A percentile compares a stretch with the other conserved stretches of the same genome.
Conservation (phyloP, 2,888 invertebrate genomes). For the Notocelia uddmanniana region DNA sequence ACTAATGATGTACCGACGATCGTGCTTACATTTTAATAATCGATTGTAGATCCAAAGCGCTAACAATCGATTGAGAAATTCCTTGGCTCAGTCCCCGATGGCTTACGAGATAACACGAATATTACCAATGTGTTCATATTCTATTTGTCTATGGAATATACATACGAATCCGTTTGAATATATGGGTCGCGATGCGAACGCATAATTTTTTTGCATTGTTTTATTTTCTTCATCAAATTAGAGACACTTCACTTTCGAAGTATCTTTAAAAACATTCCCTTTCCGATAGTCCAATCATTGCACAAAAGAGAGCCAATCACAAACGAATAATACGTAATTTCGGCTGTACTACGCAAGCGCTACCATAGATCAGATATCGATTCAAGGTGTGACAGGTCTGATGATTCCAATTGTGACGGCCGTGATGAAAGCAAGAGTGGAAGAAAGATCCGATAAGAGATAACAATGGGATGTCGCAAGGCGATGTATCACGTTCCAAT, state of each 20-base stretch:
- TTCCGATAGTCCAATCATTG: constrained; percentile 51
- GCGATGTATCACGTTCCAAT: constrained; percentile 57
- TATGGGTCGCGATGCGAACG: background rate
- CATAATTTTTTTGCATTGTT: background rate
- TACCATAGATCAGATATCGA: constrained; percentile 67
- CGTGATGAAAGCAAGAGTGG: constrained; percentile 71
- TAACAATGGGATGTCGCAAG: constrained; percentile 70
- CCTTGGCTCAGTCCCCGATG: constrained; percentile 57
- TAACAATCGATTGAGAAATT: constrained; percentile 69
- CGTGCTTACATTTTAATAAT: constrained; percentile 78
- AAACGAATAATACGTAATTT: constrained; percentile 56
- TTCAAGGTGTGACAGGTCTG: constrained; percentile 66
- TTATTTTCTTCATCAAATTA: background rate
- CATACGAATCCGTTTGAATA: background rate
- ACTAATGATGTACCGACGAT: constrained; percentile 69
- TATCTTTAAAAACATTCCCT: constrained; percentile 25
- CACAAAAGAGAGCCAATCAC: constrained; percentile 57
- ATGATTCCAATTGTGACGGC: constrained; percentile 67
- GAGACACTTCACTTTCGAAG: constrained; percentile 18
- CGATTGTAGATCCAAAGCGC: constrained; percentile 64
- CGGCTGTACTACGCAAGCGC: constrained; percentile 58
- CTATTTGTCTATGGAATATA: constrained; percentile 36
- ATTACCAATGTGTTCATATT: constrained; percentile 51
- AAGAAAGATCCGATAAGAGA: constrained; percentile 63
- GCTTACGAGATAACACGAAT: constrained; percentile 58